Evolutionary conservation across 2,888 invertebrate genomes (phyloP).

Genomic region (Horisme vitalbata): DNA sequence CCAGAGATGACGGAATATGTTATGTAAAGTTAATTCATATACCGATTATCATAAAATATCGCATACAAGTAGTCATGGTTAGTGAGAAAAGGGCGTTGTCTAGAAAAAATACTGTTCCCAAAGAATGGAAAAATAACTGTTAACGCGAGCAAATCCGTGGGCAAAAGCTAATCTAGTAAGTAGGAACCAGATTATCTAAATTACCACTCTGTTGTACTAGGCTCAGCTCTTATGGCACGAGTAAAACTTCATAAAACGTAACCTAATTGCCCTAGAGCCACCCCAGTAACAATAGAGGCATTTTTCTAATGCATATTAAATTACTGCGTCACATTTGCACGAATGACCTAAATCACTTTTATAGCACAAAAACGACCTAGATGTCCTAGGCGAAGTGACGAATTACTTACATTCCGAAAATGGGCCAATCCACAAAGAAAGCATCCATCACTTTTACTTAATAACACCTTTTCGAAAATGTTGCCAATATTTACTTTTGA

Average conservation of each 20-base stretch:
- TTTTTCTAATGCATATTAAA: constrained; percentile 37
- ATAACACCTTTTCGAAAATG: neutral
- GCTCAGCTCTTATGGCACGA: neutral
- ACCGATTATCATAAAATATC: too few species aligned
- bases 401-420: constrained; percentile 28
- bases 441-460: constrained; percentile 41
- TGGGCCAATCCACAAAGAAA: constrained; percentile 43
- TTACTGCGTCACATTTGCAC: constrained; percentile 34
- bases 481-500: neutral
- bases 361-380: constrained; percentile 33
- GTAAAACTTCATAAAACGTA: neutral
- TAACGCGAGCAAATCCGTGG: too few species aligned
- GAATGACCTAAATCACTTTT: constrained; percentile 37
- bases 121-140: too few species aligned
- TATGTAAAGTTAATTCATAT: too few species aligned
- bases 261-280: constrained; percentile 11
- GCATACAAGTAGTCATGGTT: too few species aligned
- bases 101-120: too few species aligned
- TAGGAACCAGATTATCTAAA: too few species aligned
- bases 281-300: constrained; percentile 8
- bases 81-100: too few species aligned
- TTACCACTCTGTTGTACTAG: too few species aligned
- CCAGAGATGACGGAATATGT: too few species aligned
- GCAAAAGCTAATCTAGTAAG: too few species aligned
- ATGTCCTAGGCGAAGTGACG: constrained; percentile 33